These are phyloP conservation scores for Paraplagusia blochii DNA, from an alignment of 2,113 vertebrate species.

Conservation along the genomic window DNA sequence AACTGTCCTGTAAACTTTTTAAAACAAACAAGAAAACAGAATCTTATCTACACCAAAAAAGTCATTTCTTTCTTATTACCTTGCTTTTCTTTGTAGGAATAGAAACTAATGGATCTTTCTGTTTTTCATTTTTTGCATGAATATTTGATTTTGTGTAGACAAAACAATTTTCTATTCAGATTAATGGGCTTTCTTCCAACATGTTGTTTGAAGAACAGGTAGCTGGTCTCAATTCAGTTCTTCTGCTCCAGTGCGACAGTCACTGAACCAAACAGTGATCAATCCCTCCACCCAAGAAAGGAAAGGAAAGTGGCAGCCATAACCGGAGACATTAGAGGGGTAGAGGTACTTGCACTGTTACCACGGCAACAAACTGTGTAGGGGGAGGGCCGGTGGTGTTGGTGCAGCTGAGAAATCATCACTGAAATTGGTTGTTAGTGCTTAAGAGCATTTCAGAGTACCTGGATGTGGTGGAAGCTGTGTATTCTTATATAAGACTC, in stretches of 20 bases:
- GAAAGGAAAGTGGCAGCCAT: slow-evolving; percentile 56
- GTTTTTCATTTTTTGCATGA: too few relatives aligned
- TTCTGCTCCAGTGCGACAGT: slow-evolving; percentile 43
- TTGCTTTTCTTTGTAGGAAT: too few relatives aligned
- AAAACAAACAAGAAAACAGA: too few relatives aligned
- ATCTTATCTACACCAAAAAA: too few relatives aligned
- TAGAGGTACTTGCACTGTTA: slow-evolving; percentile 62
- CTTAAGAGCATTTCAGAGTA: slow-evolving; percentile 50
- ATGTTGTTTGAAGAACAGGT: slow-evolving; percentile 9
- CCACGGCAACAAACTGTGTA: slow-evolving; percentile 62
- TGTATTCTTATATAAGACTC: slow-evolving; percentile 11
- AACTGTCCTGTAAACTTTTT: too few relatives aligned
- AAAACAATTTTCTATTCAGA: slow-evolving; percentile 19
- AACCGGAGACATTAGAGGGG: slow-evolving; percentile 58
- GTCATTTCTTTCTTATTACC: too few relatives aligned
- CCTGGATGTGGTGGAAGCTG: slow-evolving; percentile 19
- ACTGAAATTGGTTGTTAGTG: slow-evolving; percentile 52
- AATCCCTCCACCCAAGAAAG: slow-evolving; percentile 54
- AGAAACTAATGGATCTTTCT: too few relatives aligned
- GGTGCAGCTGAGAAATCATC: slow-evolving; percentile 22
- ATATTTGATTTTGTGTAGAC: slow-evolving; percentile 7
- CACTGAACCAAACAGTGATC: slow-evolving; percentile 51
- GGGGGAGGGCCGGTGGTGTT: not conserved
- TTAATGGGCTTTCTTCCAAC: slow-evolving; percentile 19
- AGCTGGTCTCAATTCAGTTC: slow-evolving; percentile 12